A percentile compares a stretch with the other conserved stretches of the same genome.
Evolutionary conservation across 2,888 invertebrate species (phyloP).

Genomic region (Stenotaenia linearis): DNA sequence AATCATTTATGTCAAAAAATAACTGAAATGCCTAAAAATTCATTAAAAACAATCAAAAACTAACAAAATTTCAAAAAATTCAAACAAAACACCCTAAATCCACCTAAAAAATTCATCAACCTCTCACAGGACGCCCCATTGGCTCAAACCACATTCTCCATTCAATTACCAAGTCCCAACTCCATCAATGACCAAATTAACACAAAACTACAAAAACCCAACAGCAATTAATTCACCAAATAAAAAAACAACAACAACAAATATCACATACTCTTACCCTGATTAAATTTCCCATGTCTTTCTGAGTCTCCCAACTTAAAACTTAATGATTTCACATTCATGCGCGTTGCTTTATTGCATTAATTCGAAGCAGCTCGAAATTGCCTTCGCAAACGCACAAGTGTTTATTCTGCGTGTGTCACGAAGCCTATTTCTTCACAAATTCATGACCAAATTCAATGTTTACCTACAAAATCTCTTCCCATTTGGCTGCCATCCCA

Average conservation of each 20-base stretch:
- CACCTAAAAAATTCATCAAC: too few species aligned
- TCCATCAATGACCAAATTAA: too few species aligned
- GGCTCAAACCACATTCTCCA: too few species aligned
- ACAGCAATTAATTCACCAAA: too few species aligned
- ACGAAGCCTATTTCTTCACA: neutral
- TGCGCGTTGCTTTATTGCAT: neutral
- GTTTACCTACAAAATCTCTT: slow-evolving; percentile 12
- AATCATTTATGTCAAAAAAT: too few species aligned
- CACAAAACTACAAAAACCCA: too few species aligned
- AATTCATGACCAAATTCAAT: slow-evolving; percentile 2
- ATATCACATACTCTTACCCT: neutral
- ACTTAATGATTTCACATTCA: slow-evolving; percentile 4
- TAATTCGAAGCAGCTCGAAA: neutral
- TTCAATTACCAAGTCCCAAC: too few species aligned
- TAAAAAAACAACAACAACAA: neutral
- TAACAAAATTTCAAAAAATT: too few species aligned
- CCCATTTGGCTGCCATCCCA: slow-evolving; percentile 9
- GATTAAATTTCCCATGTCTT: neutral
- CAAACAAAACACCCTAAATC: too few species aligned
- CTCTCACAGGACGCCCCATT: too few species aligned
- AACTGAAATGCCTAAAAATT: too few species aligned
- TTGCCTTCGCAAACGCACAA: neutral
- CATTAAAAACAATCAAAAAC: too few species aligned
- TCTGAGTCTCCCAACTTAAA: neutral
- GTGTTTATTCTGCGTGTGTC: slow-evolving; percentile 10